Evolutionary conservation across 2,888 invertebrate species (phyloP), one percentile per base, ranked within the genome.

Genomic region (Hermaeophaga mercurialis): DNA sequence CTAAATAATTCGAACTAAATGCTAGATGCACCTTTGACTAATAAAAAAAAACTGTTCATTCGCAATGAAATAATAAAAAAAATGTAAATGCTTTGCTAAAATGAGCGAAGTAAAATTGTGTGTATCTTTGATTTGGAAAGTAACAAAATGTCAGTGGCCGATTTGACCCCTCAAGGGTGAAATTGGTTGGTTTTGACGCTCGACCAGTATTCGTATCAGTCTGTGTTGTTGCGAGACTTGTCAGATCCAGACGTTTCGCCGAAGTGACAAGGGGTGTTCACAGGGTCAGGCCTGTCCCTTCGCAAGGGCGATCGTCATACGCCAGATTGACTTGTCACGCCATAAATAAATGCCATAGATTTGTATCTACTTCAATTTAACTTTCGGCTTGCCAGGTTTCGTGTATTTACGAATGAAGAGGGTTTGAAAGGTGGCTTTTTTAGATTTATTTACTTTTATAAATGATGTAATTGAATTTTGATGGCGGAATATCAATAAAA

Each of bases 251-350:
- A 43, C 62, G 55, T 36, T 54, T 31, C 28, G 54, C 41, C 36
- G 19, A 52, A 43, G 50, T 59, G 59, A 59, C 59, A 48, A 50
- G 48, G 58, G 61, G 54, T 39, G 36, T 31, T 47, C 19, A 28
- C 28, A 31, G 49, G 55, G 57, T 54, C 54, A 46, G 45, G 39
- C 11, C 24, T 22, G 45, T 44, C 52, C 41, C 38, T 54, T 53
- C 44, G 33, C 33, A 41, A 49, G 41, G 59, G 55, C 45, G 54
- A 58, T 56, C 56, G 47, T 62, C 50, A 57, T 54, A 63, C 62
- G 58, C 56, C 65, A 67, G 63, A 65, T 63, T 65, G 64, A 64
- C 61, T 65, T 67, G 66, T 67, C 66, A 64, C 63, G 54, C 61
- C 56, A 59, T 62, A 62, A 61, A 59, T 61, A 59, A 50, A 52